A percentile compares a stretch with the other conserved stretches of the same genome.
Conservation (phyloP, 2,113 vertebrate genomes). For the Cyprichromis sp. region DNA sequence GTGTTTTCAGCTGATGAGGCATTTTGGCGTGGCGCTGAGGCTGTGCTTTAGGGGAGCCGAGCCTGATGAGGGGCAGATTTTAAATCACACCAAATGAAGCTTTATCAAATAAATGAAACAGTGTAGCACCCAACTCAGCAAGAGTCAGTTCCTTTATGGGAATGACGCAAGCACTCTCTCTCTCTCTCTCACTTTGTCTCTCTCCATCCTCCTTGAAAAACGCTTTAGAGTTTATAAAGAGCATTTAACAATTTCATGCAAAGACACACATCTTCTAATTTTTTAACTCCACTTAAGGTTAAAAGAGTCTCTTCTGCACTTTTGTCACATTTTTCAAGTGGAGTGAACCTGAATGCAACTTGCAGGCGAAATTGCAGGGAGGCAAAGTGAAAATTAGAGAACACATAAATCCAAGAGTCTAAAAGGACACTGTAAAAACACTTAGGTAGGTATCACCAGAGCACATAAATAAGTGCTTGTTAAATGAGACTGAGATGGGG, state of each 20-base stretch:
- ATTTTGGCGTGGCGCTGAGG: constrained; percentile 43
- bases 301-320: neutral
- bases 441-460: neutral
- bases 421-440: neutral
- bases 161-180: constrained; percentile 6
- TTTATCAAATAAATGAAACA: constrained; percentile 66
- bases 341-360: neutral
- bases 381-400: neutral
- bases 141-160: constrained; percentile 43
- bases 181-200: neutral
- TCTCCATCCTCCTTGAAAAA: neutral
- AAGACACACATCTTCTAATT: neutral
- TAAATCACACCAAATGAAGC: constrained; percentile 67
- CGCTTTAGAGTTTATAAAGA: neutral
- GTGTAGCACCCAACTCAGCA: constrained; percentile 57
- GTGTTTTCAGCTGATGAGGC: constrained; percentile 63
- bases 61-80: constrained; percentile 59
- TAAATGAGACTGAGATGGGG: neutral
- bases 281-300: neutral
- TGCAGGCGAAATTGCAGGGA: neutral
- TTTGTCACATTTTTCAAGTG: neutral
- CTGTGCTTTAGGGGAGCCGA: constrained; percentile 48
- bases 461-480: neutral
- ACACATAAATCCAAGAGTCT: neutral
- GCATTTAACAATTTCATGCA: neutral